Conservation (phyloP, 2,797 vertebrate species). For the Acipenser ruthenus region DNA sequence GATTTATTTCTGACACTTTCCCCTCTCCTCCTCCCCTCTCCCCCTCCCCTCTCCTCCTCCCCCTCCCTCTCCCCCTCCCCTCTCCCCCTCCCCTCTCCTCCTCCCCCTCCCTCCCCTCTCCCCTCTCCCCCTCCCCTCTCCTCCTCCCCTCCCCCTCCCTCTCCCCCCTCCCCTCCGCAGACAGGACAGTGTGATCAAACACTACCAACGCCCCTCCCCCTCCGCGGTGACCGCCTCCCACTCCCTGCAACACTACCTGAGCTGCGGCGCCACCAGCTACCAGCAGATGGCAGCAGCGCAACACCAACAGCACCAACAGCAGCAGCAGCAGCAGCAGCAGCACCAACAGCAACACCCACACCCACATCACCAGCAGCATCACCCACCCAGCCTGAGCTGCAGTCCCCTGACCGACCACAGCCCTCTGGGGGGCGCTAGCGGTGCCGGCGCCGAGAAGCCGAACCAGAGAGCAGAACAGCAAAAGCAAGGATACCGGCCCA, state of each 20-base stretch:
- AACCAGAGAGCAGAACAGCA: background rate
- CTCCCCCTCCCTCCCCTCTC: constrained; percentile 44
- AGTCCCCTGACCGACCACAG: constrained; percentile 84
- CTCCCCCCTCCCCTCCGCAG: constrained; percentile 78
- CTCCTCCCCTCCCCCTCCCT: constrained; percentile 55
- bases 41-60: constrained; percentile 50
- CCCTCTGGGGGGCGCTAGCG: constrained; percentile 56
- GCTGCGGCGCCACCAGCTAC: constrained; percentile 67
- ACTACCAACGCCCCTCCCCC: constrained; percentile 83
- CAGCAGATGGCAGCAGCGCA: no score
- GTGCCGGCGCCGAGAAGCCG: constrained; percentile 31
- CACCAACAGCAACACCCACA: no score
- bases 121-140: constrained; percentile 31
- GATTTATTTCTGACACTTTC: no score
- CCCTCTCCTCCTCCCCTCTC: no score
- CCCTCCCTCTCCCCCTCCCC: constrained; percentile 19
- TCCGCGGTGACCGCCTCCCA: constrained; percentile 77
- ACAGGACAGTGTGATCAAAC: constrained; percentile 90
- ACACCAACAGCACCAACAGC: no score
- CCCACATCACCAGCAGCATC: no score
- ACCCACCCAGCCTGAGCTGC: constrained; percentile 56
- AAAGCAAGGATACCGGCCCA: constrained; percentile 71
- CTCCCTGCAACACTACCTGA: constrained; percentile 87
- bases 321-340: no score
- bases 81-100: no score